Base-by-base conservation (phyloP, 2,113 vertebrate genomes). In the Notothenia coriiceps region DNA sequence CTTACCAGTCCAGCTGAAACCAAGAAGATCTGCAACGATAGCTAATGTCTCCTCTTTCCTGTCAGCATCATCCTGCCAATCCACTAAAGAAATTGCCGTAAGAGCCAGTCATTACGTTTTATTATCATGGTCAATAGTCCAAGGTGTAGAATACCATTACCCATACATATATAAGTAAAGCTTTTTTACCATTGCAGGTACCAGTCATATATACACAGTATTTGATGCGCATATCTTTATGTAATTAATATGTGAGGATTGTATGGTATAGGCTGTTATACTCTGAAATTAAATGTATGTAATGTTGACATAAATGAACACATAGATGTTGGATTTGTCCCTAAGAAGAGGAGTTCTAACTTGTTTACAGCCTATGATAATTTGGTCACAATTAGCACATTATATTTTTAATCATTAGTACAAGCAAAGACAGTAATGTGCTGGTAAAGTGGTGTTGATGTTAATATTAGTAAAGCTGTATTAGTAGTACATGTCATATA, bases 1-100 rank as follows among this genome's bases (percentile, higher is more conserved):
- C 93, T 92, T 82, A 99, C 98, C 98, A 95, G 98, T 98, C 98
- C 98, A 99, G 90, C 98, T 99, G 95, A 99, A 99, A 88, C 98
- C 98, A 78, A 99, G 96, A 65, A 99, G 98, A 92, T 99, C 98
- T 5, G 97, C 97, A 87, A 98, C 96, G 79, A 98, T 96, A 55
- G 97, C 95, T 88, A 99, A 93, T 70, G 96, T 96, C 80, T 98
- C 97, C 82, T 99, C 98, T 60, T 96, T 97, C 80, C 96, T 96
- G 85, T 97, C 97, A 82, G 94, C 95, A 87, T 97, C 96, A 86
- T 97, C 96, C 90, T 96, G 96, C 94, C 95, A 95, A 96, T 97
- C 97, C 74, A 93, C 95, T 96, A 92, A 96, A 95, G 0, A 80
- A 78, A 96, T 40, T 75, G 86, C 87, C 80, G 86, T 93, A 89